phyloP scores from a whole-genome alignment of 2,113 vertebrate genomes.

The Hydrochoerus hydrochaeris region DNA sequence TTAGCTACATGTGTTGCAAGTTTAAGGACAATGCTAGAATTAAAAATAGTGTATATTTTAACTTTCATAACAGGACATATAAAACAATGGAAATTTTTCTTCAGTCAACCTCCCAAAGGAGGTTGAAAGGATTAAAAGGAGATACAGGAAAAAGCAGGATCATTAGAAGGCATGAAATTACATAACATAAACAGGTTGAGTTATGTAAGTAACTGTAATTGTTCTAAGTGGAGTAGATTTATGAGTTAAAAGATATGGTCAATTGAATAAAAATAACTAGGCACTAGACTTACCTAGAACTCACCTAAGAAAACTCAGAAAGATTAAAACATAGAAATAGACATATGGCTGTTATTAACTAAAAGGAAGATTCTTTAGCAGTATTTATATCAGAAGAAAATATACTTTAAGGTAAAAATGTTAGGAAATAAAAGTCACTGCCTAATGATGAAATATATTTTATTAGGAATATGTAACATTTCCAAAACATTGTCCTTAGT shows the following conservation, averaged over 20 bases:
- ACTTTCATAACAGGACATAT: background rate
- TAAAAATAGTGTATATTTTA: background rate
- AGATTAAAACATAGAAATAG: background rate
- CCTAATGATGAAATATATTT: background rate
- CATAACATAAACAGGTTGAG: background rate
- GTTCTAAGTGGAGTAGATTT: background rate
- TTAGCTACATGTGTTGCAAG: background rate
- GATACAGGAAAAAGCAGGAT: background rate
- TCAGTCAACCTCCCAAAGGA: background rate
- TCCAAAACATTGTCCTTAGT: background rate
- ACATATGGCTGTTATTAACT: background rate
- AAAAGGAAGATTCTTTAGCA: background rate
- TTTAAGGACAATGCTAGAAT: constrained; percentile 2
- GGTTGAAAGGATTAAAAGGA: background rate
- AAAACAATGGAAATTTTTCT: background rate
- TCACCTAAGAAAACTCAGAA: background rate
- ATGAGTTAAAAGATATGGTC: background rate
- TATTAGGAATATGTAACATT: background rate
- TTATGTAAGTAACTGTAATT: background rate
- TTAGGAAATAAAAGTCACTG: background rate
- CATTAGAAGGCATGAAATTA: background rate
- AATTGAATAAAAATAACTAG: constrained; percentile 19
- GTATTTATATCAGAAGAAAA: background rate
- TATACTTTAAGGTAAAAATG: constrained; percentile 23
- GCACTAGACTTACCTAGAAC: background rate